Percentiles rank a stretch among this genome's conserved stretches.
Conservation (phyloP, 2,888 invertebrate species). For the Volucella inflata region DNA sequence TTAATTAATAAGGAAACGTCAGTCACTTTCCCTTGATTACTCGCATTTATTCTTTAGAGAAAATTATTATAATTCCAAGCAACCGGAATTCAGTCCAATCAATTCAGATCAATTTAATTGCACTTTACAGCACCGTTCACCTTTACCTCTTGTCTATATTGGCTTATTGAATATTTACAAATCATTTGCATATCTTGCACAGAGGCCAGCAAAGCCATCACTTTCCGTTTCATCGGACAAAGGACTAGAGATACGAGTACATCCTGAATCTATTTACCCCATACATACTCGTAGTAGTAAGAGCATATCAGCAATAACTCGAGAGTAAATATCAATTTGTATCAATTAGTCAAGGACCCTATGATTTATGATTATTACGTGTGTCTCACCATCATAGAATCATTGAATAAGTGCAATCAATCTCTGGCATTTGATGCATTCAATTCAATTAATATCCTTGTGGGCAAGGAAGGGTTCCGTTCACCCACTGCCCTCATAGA, state of each 20-base stretch:
- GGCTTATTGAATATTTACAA: constrained; percentile 53
- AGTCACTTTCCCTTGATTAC: too few relatives aligned
- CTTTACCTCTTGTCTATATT: neutral
- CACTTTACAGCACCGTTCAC: neutral
- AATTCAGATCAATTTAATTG: neutral
- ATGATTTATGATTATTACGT: constrained; percentile 65
- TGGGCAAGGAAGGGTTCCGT: neutral
- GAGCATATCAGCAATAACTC: constrained; percentile 32
- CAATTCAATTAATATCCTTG: constrained; percentile 43
- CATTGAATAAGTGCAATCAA: constrained; percentile 29
- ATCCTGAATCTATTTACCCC: too few relatives aligned
- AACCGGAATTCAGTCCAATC: too few relatives aligned
- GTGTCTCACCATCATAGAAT: too few relatives aligned
- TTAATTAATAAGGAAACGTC: too few relatives aligned
- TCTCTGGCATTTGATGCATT: constrained; percentile 48
- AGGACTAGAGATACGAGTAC: constrained; percentile 38
- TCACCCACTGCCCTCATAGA: constrained; percentile 1
- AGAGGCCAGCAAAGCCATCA: constrained; percentile 45
- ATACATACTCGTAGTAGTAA: constrained; percentile 5
- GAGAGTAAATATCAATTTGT: constrained; percentile 72
- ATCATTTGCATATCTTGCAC: constrained; percentile 67
- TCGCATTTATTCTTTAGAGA: too few relatives aligned
- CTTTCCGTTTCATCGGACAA: constrained; percentile 69
- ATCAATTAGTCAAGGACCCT: constrained; percentile 63
- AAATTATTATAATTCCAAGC: too few relatives aligned